Percentiles rank a stretch among this genome's conserved stretches.
Evolutionary conservation across 53 echinoderm and acorn worm genomes (phyloP).

Genomic region (Arbacia lixula): DNA sequence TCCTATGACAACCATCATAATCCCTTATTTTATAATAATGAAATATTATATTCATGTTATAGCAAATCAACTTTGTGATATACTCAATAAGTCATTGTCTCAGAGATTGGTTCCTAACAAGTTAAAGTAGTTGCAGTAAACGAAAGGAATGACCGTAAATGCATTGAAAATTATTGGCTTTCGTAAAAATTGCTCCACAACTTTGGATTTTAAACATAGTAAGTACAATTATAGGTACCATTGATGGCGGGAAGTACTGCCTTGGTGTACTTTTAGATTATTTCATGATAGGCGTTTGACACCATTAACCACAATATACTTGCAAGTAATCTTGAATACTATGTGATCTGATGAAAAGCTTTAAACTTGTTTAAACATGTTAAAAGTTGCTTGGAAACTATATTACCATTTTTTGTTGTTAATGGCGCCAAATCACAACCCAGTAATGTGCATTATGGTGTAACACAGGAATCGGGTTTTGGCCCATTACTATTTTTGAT

Average conservation of each 20-base stretch:
- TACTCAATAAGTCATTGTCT: constrained; percentile 4
- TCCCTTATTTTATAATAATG: too few species aligned
- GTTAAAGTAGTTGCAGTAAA: background rate
- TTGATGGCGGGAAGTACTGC: background rate
- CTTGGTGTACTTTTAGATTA: background rate
- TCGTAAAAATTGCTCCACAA: background rate
- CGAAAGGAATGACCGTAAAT: constrained; percentile 5
- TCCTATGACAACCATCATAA: too few species aligned
- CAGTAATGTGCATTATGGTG: background rate
- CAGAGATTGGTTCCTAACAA: background rate
- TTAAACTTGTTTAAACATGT: background rate
- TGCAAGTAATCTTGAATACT: background rate
- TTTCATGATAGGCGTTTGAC: too few species aligned
- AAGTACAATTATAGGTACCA: background rate
- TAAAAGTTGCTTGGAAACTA: too few species aligned
- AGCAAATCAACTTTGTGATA: background rate
- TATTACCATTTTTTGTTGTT: background rate
- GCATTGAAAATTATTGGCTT: constrained; percentile 15
- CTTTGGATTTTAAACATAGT: background rate
- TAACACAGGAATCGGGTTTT: background rate
- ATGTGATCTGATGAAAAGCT: background rate
- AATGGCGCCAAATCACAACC: background rate
- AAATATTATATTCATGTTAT: background rate
- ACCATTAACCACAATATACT: too few species aligned
- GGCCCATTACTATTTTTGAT: background rate